Base-by-base conservation (phyloP, 2,113 vertebrate genomes). In the Pardalotus punctatus region DNA sequence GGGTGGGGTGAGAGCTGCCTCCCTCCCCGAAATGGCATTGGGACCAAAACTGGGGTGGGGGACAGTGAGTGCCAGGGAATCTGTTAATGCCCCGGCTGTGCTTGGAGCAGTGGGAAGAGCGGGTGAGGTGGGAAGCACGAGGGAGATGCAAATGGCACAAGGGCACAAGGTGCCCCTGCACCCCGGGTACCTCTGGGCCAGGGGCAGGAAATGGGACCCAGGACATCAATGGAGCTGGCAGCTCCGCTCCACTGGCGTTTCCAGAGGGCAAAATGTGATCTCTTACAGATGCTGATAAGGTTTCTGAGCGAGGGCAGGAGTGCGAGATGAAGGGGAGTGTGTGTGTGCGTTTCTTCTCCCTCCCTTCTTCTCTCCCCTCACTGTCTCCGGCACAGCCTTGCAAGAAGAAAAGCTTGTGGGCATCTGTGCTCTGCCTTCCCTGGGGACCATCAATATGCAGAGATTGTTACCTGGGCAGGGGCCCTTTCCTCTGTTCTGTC, bases 321-420 rank as follows among this genome's bases (percentile, higher is more conserved):
- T 5, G 29, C 0, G 14, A 88, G 77, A 40, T 42, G 71, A 83
- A 90, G 83, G 85, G 69, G 45, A 70, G 43, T 0, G 1, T 2
- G 38, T 0, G 31, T 4, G 4, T 9, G 25, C 2, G 5, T 67
- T 88, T 58, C 65, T 66, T 72, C 47, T 85, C 60, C 25, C 14
- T 42, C 28, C 10, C 45, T 25, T 61, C 23, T 54, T 4, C 17
- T 57, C 64, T n/a, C 22, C 36, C 60, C 40, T 29, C 1, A 3
- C 77, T 35, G 1, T 73, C 83, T 92, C 61, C 1, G 1, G 51
- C 5, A 1, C 81, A 86, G 62, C 80, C 65, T 31, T 18, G 51
- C 45, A 36, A 42, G 89, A 85, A 88, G 88, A 87, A 86, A 82
- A 70, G 83, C 94, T 42, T n/a, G 57, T 76, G 84, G 93, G 83